Evolutionary conservation across 2,888 invertebrate species (phyloP).

Genomic region (Andrena camellia): DNA sequence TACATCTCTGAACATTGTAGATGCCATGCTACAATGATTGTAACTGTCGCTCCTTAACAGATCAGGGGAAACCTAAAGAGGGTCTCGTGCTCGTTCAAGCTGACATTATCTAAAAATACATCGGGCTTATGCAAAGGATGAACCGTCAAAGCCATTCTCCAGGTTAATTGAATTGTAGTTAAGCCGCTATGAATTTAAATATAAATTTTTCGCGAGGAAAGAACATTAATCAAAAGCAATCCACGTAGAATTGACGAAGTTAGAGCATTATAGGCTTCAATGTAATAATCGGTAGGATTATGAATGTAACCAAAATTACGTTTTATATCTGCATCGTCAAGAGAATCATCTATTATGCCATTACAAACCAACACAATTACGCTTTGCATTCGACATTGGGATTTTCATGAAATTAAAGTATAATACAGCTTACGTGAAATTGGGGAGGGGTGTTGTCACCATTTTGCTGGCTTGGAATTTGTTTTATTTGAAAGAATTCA

Average conservation of each 20-base stretch:
- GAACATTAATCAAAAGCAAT: conserved; percentile 13
- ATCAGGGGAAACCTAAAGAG: conserved; percentile 31
- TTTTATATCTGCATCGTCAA: not conserved
- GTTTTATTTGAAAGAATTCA: no score
- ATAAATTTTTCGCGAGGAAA: conserved; percentile 3
- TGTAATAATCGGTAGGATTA: not conserved
- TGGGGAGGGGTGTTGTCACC: no score
- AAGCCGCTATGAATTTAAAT: conserved; percentile 12
- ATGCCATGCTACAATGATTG: conserved; percentile 29
- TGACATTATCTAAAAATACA: conserved; percentile 31
- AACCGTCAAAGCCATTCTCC: conserved; percentile 13
- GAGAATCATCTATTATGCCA: no score
- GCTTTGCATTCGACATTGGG: no score
- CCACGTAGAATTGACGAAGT: conserved; percentile 15
- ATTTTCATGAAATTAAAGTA: no score
- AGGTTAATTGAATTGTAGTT: conserved; percentile 40
- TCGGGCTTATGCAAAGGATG: conserved; percentile 34
- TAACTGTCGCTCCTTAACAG: conserved; percentile 37
- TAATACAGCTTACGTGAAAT: no score
- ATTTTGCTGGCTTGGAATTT: no score
- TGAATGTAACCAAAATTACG: not conserved
- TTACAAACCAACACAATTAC: no score
- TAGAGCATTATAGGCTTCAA: not conserved
- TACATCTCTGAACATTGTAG: conserved; percentile 9
- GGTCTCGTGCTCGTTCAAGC: conserved; percentile 17